phyloP scores from a whole-genome alignment of 2,888 invertebrate genomes.

The Penaeus monodon region DNA sequence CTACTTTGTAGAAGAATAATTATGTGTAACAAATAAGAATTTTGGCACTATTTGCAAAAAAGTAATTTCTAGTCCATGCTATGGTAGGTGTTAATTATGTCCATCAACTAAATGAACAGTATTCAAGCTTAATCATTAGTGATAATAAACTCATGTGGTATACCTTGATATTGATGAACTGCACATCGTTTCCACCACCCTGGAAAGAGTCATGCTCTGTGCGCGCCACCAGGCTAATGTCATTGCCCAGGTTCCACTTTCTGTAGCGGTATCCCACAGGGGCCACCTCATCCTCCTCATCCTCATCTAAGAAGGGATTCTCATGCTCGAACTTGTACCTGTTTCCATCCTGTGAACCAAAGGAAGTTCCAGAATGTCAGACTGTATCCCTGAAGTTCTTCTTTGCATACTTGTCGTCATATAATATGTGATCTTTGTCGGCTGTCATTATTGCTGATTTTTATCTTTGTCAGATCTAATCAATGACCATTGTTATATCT shows the following conservation, averaged over 20 bases:
- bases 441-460: no score
- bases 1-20: no score
- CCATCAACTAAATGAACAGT: no score
- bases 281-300: conserved; percentile 88
- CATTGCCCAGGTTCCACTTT: conserved; percentile 95
- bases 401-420: no score
- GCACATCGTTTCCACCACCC: conserved; percentile 83
- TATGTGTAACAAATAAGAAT: no score
- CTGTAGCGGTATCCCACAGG: conserved; percentile 97
- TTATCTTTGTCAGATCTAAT: no score
- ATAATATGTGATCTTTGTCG: no score
- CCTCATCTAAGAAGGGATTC: conserved; percentile 94
- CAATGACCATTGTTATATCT: no score
- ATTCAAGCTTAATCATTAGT: no score
- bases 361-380: not conserved
- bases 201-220: conserved; percentile 98
- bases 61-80: no score
- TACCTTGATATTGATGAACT: conserved; percentile 90
- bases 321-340: conserved; percentile 89
- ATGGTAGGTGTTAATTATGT: no score
- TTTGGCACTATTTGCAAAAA: no score
- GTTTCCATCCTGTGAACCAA: conserved; percentile 75
- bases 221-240: conserved; percentile 89
- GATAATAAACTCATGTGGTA: not conserved
- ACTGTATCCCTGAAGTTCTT: not conserved